Conservation (phyloP, 2,113 vertebrate genomes). For the Centropristis striata region DNA sequence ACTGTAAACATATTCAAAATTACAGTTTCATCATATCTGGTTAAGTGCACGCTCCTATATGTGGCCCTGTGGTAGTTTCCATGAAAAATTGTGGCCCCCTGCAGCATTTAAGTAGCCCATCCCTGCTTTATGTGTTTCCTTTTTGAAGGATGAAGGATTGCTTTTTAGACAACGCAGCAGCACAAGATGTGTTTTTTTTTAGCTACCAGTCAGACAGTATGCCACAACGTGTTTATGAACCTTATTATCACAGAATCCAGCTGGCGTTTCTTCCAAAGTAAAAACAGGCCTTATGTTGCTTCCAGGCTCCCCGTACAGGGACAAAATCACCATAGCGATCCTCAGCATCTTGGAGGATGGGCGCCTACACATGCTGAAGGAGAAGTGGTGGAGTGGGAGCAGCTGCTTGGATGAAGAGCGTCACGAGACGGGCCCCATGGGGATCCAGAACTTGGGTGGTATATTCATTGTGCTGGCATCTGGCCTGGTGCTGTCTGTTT, state of each 20-base stretch:
- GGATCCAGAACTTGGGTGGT: conserved; percentile 96
- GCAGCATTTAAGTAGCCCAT: too few relatives aligned
- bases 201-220: conserved; percentile 46
- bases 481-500: conserved; percentile 94
- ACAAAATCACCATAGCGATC: conserved; percentile 98
- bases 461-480: conserved; percentile 98
- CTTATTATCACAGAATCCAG: conserved; percentile 75
- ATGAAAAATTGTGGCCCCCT: too few relatives aligned
- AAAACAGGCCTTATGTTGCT: conserved; percentile 68
- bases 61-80: too few relatives aligned
- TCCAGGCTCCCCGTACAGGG: conserved; percentile 96
- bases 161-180: conserved; percentile 26
- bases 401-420: conserved; percentile 94
- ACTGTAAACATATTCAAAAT: too few relatives aligned
- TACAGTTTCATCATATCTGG: too few relatives aligned
- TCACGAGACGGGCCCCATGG: conserved; percentile 94
- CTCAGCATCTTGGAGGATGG: conserved; percentile 97
- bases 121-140: conserved; percentile 14
- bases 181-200: conserved; percentile 26
- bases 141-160: conserved; percentile 17
- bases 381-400: conserved; percentile 97
- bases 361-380: conserved; percentile 95
- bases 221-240: conserved; percentile 64
- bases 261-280: conserved; percentile 68
- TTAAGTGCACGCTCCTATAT: too few relatives aligned